A percentile compares a stretch with the other conserved stretches of the same genome.
Conservation (phyloP, 2,797 vertebrate species). For the Gobio occitaniae region DNA sequence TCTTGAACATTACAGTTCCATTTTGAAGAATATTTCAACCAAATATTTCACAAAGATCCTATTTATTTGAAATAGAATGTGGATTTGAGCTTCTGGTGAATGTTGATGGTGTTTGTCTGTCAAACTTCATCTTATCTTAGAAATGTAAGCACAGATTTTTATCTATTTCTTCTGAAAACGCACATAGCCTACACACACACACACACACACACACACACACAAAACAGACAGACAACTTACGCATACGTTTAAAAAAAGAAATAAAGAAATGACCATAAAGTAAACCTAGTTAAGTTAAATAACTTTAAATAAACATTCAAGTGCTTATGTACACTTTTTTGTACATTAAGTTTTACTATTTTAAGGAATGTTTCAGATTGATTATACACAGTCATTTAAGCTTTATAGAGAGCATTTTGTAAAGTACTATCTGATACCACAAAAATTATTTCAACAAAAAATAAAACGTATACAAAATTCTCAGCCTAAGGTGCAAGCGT, state of each 20-base stretch:
- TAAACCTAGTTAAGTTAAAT: background rate
- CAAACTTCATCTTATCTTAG: slow-evolving; percentile 22
- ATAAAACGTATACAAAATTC: background rate
- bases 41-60: too few relatives aligned
- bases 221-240: background rate
- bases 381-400: background rate
- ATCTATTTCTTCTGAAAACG: slow-evolving; percentile 31
- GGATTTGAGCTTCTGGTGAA: background rate
- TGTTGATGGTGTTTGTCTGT: background rate
- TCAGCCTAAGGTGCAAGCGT: too few relatives aligned
- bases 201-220: background rate
- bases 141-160: slow-evolving; percentile 39
- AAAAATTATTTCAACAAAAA: background rate
- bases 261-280: background rate
- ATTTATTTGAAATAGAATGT: background rate
- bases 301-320: background rate
- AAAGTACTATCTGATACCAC: background rate
- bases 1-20: background rate
- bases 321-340: background rate
- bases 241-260: background rate
- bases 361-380: background rate
- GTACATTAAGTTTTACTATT: background rate
- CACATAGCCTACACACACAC: background rate
- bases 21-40: background rate
- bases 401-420: background rate